Evolutionary conservation across 2,888 invertebrate species (phyloP).

Genomic region (Synanthedon vespiformis): DNA sequence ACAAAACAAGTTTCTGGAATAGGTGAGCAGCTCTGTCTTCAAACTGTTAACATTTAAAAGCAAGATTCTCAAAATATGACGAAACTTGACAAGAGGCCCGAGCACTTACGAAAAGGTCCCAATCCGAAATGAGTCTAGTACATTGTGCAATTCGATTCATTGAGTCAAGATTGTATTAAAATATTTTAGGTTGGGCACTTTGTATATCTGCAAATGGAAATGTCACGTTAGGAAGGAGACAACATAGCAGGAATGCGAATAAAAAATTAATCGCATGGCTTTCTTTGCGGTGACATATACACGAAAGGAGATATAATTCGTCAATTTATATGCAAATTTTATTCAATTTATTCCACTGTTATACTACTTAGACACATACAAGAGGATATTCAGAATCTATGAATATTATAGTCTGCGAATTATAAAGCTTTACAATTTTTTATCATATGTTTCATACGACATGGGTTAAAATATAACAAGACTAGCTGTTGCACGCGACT

Average conservation of each 20-base stretch:
- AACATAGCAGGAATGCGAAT: constrained; percentile 15
- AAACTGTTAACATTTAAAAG: constrained; percentile 25
- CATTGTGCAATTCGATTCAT: constrained; percentile 19
- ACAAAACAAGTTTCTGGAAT: constrained; percentile 1
- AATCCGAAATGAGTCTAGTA: constrained; percentile 21
- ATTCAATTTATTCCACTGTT: no score
- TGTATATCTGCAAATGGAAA: constrained; percentile 23
- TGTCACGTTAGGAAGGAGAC: constrained; percentile 10
- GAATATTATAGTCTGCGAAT: no score
- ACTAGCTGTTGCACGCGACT: no score
- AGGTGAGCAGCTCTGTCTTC: constrained; percentile 22
- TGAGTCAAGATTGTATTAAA: constrained; percentile 25
- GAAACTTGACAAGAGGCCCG: constrained; percentile 15
- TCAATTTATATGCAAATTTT: neutral
- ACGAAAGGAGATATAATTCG: neutral
- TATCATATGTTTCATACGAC: no score
- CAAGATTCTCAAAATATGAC: constrained; percentile 15
- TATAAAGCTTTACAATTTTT: no score
- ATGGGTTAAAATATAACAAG: no score
- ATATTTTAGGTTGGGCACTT: constrained; percentile 28
- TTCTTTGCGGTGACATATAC: neutral
- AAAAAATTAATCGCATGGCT: constrained; percentile 9
- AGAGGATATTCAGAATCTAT: no score
- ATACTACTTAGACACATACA: no score
- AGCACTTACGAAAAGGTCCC: constrained; percentile 25